Percentiles rank a stretch among this genome's conserved stretches.
Conservation (phyloP, 2,888 invertebrate species). For the Palloptera scutellata region DNA sequence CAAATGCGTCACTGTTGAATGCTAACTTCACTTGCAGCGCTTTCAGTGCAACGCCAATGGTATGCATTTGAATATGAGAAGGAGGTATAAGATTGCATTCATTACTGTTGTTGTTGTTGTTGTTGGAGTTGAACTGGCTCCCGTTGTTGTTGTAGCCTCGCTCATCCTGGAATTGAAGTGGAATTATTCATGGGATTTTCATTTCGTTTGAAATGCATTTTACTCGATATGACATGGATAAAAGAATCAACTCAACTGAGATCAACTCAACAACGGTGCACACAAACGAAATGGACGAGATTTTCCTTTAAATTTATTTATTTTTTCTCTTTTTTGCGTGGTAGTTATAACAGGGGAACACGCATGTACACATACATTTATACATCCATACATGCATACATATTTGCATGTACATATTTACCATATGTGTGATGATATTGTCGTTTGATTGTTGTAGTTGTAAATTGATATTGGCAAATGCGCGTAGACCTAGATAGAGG, state of each 20-base stretch:
- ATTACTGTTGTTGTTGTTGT: too few relatives aligned
- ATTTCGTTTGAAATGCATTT: conserved; percentile 39
- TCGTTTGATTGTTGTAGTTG: not conserved
- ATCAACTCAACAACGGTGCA: too few relatives aligned
- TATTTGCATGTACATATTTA: not conserved
- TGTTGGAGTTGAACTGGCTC: too few relatives aligned
- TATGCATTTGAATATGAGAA: too few relatives aligned
- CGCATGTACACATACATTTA: not conserved
- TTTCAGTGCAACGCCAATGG: too few relatives aligned
- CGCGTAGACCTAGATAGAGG: not conserved
- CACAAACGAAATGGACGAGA: not conserved
- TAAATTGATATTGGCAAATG: not conserved
- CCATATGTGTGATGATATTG: not conserved
- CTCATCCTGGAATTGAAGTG: conserved; percentile 50
- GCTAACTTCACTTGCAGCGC: too few relatives aligned
- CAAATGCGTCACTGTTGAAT: too few relatives aligned
- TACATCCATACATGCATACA: not conserved
- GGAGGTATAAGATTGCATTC: too few relatives aligned
- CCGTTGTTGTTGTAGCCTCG: conserved; percentile 30
- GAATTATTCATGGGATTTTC: conserved; percentile 57
- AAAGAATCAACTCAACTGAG: conserved; percentile 3
- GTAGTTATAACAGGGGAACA: not conserved
- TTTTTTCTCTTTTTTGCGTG: not conserved
- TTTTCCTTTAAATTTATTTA: not conserved
- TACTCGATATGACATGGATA: conserved; percentile 12